Conservation (phyloP, 2,888 invertebrate genomes). For the Geotrupes spiniger region DNA sequence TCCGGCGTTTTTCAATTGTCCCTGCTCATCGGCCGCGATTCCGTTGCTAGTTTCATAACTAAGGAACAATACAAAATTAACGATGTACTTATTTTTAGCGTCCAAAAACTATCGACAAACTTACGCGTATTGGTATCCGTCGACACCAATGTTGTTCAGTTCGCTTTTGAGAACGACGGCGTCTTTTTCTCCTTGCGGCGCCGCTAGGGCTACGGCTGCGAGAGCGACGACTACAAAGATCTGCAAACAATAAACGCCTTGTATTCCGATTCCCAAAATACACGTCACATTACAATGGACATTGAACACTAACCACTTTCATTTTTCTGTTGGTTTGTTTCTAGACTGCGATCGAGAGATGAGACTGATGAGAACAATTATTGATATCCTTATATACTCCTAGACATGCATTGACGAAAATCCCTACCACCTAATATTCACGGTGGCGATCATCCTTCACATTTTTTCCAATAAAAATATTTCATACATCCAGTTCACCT, state of each 20-base stretch:
- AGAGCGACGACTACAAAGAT: conserved; percentile 34
- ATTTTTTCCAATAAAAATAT: conserved; percentile 1
- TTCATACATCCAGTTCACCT: no score
- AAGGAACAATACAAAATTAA: background rate
- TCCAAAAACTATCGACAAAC: conserved; percentile 17
- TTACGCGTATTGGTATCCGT: conserved; percentile 42
- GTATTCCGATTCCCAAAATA: background rate
- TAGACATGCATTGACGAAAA: background rate
- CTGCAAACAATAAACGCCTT: conserved; percentile 24
- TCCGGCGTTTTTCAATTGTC: conserved; percentile 58
- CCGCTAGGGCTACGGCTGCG: conserved; percentile 35
- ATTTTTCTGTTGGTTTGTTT: conserved; percentile 19
- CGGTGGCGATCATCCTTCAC: conserved; percentile 1
- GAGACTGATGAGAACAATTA: background rate
- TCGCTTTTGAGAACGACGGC: conserved; percentile 62
- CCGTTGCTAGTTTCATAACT: conserved; percentile 67
- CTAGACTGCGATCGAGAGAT: background rate
- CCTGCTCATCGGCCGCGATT: conserved; percentile 61
- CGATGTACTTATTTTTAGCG: background rate
- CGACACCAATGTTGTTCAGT: conserved; percentile 57
- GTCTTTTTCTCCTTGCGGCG: conserved; percentile 48
- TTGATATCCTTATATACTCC: conserved; percentile 9
- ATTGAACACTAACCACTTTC: conserved; percentile 25
- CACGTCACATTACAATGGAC: background rate
- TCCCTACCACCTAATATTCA: conserved; percentile 13